Conservation (phyloP, 2,888 invertebrate species). For the Prosopocoilus inquinatus region DNA sequence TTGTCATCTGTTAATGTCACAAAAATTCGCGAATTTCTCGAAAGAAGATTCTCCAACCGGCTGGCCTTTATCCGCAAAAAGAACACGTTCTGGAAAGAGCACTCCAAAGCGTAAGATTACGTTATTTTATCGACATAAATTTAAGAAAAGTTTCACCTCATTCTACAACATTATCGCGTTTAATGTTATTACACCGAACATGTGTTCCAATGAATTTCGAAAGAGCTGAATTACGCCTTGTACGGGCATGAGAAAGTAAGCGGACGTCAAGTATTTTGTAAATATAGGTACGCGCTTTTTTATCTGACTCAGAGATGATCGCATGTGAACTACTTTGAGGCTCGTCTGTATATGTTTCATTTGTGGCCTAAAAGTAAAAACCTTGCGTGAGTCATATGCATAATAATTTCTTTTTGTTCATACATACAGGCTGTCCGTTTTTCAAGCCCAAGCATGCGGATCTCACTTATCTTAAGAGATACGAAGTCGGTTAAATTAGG, state of each 20-base stretch:
- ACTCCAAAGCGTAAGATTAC: slow-evolving; percentile 10
- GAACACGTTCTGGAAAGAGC: slow-evolving; percentile 15
- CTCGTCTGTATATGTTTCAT: no score
- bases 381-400: no score
- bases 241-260: slow-evolving; percentile 15
- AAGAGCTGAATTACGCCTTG: slow-evolving; percentile 14
- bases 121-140: slow-evolving; percentile 4
- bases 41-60: slow-evolving; percentile 18
- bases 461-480: no score
- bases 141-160: background rate
- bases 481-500: no score
- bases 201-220: background rate
- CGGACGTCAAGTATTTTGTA: slow-evolving; percentile 3
- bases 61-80: slow-evolving; percentile 6
- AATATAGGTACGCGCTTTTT: slow-evolving; percentile 3
- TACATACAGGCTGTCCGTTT: no score
- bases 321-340: slow-evolving; percentile 13
- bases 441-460: no score
- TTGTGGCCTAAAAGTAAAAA: no score
- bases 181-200: background rate
- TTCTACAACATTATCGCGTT: background rate
- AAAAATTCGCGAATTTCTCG: slow-evolving; percentile 29
- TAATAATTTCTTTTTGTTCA: no score
- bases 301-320: slow-evolving; percentile 17
- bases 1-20: slow-evolving; percentile 27